These are phyloP conservation scores for Tethya wilhelma DNA, from an alignment of 37 sponge, comb jelly and placozoan species.

Conservation along the genomic window DNA sequence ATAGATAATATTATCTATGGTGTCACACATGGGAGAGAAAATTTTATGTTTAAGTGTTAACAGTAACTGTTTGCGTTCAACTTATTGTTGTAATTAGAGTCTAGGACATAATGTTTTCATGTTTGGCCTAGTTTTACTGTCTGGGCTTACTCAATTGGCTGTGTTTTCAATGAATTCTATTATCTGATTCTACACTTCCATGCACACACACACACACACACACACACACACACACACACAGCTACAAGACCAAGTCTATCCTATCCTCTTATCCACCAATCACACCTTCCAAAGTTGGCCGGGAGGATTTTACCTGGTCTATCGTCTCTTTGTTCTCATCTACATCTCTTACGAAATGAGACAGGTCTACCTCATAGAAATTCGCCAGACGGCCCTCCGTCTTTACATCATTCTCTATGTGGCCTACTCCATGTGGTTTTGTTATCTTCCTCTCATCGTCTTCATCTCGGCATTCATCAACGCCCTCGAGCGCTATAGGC, in stretches of 20 bases:
- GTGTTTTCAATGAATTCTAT: too few species aligned
- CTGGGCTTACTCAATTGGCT: too few species aligned
- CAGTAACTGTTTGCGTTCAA: too few species aligned
- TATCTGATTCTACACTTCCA: neutral
- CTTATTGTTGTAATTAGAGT: too few species aligned
- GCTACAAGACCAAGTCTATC: constrained; percentile 45
- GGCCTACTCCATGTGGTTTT: constrained; percentile 67
- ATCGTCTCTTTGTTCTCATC: constrained; percentile 43
- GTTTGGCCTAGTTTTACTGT: too few species aligned
- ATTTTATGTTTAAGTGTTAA: too few species aligned
- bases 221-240: neutral
- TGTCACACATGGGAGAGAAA: neutral
- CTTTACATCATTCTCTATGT: constrained; percentile 49
- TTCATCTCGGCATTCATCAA: constrained; percentile 12
- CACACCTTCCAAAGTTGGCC: constrained; percentile 55
- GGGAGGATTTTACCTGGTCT: constrained; percentile 52
- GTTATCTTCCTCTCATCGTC: constrained; percentile 62
- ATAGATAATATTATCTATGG: neutral
- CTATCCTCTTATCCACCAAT: neutral
- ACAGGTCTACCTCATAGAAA: constrained; percentile 69
- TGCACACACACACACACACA: too few species aligned
- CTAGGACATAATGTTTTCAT: too few species aligned
- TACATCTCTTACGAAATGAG: constrained; percentile 66
- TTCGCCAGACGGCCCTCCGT: constrained; percentile 12
- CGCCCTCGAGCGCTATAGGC: constrained; percentile 7